Conservation (phyloP, 2,888 invertebrate species). For the Epiblema foenella region DNA sequence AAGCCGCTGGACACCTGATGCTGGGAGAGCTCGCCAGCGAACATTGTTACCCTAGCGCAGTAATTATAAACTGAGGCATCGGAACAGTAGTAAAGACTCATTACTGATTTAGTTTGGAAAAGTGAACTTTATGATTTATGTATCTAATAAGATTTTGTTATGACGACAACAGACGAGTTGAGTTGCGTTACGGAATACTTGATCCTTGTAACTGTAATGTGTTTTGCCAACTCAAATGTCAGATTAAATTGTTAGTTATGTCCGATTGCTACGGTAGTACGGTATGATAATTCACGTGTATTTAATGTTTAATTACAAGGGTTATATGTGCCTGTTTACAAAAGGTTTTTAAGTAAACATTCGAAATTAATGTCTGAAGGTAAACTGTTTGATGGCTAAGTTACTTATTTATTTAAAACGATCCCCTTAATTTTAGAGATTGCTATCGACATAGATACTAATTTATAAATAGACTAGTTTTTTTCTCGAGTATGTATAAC, state of each 20-base stretch:
- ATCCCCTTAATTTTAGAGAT: not conserved
- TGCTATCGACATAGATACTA: not conserved
- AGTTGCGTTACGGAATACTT: not conserved
- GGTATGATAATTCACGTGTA: not conserved
- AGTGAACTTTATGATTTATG: conserved; percentile 4
- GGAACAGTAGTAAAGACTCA: not conserved
- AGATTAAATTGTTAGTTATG: conserved; percentile 12
- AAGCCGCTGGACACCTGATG: conserved; percentile 10
- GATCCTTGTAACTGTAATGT: conserved; percentile 18
- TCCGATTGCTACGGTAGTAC: not conserved
- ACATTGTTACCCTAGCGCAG: not conserved
- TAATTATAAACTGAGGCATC: conserved; percentile 12
- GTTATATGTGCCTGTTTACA: not conserved
- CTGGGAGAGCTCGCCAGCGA: not conserved
- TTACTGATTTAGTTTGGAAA: not conserved
- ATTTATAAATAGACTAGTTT: not conserved
- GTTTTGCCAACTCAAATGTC: conserved; percentile 25
- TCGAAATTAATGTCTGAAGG: not conserved
- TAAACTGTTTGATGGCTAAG: not conserved
- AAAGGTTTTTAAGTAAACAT: conserved; percentile 2
- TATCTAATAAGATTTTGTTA: not conserved
- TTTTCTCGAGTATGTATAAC: not conserved
- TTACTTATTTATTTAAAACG: not conserved
- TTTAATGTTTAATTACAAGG: not conserved
- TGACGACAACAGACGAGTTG: not conserved